Conservation (phyloP, 2,113 vertebrate genomes). For the Crocuta crocuta region DNA sequence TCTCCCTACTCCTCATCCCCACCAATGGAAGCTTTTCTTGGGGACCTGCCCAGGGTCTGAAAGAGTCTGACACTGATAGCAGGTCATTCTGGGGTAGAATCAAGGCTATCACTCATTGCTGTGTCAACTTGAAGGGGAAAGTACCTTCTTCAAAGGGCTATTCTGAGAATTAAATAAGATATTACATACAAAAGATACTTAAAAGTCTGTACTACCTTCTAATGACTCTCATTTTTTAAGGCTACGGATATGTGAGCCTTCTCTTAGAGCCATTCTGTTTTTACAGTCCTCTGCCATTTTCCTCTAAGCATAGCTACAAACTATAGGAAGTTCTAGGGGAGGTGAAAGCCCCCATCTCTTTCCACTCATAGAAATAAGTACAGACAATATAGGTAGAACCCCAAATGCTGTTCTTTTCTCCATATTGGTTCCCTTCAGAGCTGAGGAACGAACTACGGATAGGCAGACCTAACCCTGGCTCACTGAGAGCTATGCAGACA, state of each 20-base stretch:
- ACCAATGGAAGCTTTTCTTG: neutral
- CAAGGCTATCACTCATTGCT: neutral
- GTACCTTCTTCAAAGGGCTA: neutral
- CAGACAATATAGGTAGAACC: neutral
- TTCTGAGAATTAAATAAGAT: neutral
- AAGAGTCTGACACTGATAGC: neutral
- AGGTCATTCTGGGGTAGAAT: neutral
- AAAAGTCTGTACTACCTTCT: neutral
- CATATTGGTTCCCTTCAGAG: neutral
- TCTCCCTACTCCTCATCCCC: accelerated
- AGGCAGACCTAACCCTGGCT: too few species aligned
- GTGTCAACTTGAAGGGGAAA: neutral
- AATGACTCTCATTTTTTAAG: neutral
- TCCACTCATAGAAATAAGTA: neutral
- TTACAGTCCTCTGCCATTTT: neutral
- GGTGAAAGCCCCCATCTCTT: neutral
- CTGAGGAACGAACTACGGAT: neutral
- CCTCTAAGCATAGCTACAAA: neutral
- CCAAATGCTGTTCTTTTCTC: neutral
- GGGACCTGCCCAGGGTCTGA: neutral
- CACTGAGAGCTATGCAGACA: neutral
- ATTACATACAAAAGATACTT: neutral
- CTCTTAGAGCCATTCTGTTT: neutral
- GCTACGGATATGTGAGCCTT: neutral
- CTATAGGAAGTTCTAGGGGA: neutral